Evolutionary conservation across 2,888 invertebrate species (phyloP), one percentile per base, ranked within the genome.

Genomic region (Tachina fera): DNA sequence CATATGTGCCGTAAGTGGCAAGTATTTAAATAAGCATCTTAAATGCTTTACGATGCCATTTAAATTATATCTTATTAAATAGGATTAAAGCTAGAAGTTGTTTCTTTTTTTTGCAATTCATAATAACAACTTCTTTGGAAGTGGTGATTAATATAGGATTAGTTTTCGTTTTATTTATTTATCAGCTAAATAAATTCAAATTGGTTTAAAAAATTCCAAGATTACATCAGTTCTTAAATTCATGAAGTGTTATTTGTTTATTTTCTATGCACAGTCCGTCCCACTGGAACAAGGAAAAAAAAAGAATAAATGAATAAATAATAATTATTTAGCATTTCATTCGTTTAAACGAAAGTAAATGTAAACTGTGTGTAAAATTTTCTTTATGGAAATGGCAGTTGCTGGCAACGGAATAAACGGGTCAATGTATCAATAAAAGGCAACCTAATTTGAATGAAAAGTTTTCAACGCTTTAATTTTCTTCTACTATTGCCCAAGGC

Each of bases 11-110:
- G 65, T 68, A 67, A 83, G 83, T 72, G 83, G 72, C 77, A 71
- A 84, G 47, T 81, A 63, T 82, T 74, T 74, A 78, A 81, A 81
- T 82, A 85, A 82, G 47, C 70, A 74, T 77, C 61, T 82, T 81
- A 78, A 81, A 78, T 78, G 9, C 16, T 81, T 77, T 49, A 81
- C 67, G 49, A 74, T 68, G 43, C 22, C 61, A 77, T 81, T 68
- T 60, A 67, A 61, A 68, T 75, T 49, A 22, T 71, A 74, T 61
- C 61, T 78, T 49, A 61, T 39, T 65, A 84, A 84, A 79, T 75
- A 78, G 60, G 67, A 81, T 81, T 81, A 81, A n/a, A 53, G 60
- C 16, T 14, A 51, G 16, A 43, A 51, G 39, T n/a, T 53, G 70
- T 61, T n/a, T 70, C n/a, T 70, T 68, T 51, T 53, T 16, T 43